A percentile compares a stretch with the other conserved stretches of the same genome.
phyloP scores from a whole-genome alignment of 2,113 vertebrate genomes.

The Xiphorhynchus elegans region DNA sequence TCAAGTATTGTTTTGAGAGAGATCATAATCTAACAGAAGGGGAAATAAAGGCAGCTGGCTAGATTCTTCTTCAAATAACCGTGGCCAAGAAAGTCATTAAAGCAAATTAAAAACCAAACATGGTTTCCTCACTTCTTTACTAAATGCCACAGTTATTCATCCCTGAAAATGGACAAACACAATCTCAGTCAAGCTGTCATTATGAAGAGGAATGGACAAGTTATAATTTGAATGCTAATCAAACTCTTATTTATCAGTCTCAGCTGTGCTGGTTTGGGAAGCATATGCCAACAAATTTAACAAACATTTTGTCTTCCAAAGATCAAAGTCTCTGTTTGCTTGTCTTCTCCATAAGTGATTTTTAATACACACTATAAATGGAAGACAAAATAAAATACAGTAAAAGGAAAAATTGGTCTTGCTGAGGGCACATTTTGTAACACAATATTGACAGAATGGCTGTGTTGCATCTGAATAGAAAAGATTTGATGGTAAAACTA shows the following conservation, averaged over 20 bases:
- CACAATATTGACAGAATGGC: background rate
- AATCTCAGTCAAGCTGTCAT: conserved; percentile 45
- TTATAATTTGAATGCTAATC: conserved; percentile 48
- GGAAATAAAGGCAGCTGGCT: conserved; percentile 46
- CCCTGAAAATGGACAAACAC: conserved; percentile 57
- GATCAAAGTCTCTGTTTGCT: background rate
- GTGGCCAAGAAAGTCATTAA: conserved; percentile 48
- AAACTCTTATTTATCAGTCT: conserved; percentile 44
- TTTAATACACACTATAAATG: background rate
- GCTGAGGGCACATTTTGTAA: background rate
- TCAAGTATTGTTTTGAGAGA: conserved; percentile 58
- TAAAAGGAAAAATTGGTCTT: background rate
- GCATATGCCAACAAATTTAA: background rate
- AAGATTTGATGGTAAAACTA: background rate
- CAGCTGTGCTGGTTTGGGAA: conserved; percentile 17
- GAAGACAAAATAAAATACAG: background rate
- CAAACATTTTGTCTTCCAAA: conserved; percentile 18
- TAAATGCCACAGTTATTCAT: conserved; percentile 42
- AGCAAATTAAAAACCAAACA: conserved; percentile 50
- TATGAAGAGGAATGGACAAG: conserved; percentile 35
- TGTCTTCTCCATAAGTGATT: background rate
- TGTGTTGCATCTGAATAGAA: background rate
- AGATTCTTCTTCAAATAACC: conserved; percentile 39
- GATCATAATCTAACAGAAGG: conserved; percentile 40
- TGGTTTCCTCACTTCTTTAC: conserved; percentile 39